Conservation (phyloP, 2,797 vertebrate species). For the Geotrypetes seraphini region DNA sequence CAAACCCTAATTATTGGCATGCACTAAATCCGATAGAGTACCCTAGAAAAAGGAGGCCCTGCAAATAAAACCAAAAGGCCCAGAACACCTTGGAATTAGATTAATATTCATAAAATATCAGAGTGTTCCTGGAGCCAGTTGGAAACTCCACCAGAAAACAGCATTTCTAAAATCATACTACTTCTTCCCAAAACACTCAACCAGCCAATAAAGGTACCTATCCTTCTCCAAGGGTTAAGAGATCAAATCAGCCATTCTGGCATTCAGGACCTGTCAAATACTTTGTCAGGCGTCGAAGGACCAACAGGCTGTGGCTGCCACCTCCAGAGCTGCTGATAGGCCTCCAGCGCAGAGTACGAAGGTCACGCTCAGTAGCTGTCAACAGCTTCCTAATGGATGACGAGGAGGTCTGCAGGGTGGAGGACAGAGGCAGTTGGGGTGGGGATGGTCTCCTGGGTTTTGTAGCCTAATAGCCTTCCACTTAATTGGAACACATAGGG, state of each 20-base stretch:
- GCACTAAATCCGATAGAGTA: too few species aligned
- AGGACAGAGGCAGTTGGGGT: slow-evolving; percentile 19
- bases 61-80: too few species aligned
- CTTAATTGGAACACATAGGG: slow-evolving; percentile 43
- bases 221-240: too few species aligned
- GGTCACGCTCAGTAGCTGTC: slow-evolving; percentile 47
- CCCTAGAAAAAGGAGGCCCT: too few species aligned
- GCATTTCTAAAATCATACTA: too few species aligned
- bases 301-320: slow-evolving; percentile 28
- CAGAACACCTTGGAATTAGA: too few species aligned
- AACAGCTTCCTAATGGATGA: slow-evolving; percentile 51
- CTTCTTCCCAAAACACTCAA: too few species aligned
- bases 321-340: slow-evolving; percentile 40
- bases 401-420: slow-evolving; percentile 23
- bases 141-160: too few species aligned
- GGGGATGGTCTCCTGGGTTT: slow-evolving; percentile 39
- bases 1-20: too few species aligned
- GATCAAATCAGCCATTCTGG: slow-evolving; percentile 37
- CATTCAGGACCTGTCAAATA: slow-evolving; percentile 40
- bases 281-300: slow-evolving; percentile 36
- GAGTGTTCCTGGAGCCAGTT: too few species aligned
- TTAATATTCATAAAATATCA: too few species aligned
- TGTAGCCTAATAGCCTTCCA: slow-evolving; percentile 39
- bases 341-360: slow-evolving; percentile 32
- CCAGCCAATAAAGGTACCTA: too few species aligned